Percentiles rank a stretch among this genome's conserved stretches.
Evolutionary conservation across 2,797 vertebrate species (phyloP).

Genomic region (Bothrops alternatus): DNA sequence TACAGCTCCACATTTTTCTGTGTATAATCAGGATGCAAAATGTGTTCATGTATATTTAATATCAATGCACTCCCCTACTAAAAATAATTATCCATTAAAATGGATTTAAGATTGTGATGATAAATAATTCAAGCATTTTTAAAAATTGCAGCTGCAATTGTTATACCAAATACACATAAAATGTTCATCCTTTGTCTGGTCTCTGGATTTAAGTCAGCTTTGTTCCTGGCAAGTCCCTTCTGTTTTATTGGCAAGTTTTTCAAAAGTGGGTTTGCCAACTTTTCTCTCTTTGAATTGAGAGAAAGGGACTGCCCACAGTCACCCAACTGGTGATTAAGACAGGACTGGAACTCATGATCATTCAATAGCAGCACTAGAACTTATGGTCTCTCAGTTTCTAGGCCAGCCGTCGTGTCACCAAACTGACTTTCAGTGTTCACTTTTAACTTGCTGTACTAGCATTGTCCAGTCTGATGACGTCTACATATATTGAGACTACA

Average conservation of each 20-base stretch:
- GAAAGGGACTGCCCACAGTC: neutral
- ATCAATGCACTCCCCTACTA: neutral
- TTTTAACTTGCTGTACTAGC: neutral
- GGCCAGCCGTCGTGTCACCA: neutral
- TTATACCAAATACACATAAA: neutral
- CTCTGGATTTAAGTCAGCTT: neutral
- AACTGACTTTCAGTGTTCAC: neutral
- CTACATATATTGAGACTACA: neutral
- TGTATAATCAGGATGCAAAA: neutral
- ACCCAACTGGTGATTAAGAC: neutral
- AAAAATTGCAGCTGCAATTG: neutral
- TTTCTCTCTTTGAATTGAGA: neutral
- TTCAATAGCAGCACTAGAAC: neutral
- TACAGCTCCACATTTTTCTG: neutral
- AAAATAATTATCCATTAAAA: slow-evolving; percentile 18
- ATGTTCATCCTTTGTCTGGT: neutral
- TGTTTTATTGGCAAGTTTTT: neutral
- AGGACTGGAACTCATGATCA: neutral
- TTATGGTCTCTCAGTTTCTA: neutral
- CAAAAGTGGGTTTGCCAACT: neutral
- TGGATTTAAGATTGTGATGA: neutral
- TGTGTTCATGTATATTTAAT: slow-evolving; percentile 21
- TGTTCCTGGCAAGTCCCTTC: neutral
- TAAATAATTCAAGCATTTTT: slow-evolving; percentile 13
- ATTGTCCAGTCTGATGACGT: neutral